These are phyloP conservation scores for Nemapogon koenigi DNA, from an alignment of 2,888 invertebrate genomes.

Conservation along the genomic window DNA sequence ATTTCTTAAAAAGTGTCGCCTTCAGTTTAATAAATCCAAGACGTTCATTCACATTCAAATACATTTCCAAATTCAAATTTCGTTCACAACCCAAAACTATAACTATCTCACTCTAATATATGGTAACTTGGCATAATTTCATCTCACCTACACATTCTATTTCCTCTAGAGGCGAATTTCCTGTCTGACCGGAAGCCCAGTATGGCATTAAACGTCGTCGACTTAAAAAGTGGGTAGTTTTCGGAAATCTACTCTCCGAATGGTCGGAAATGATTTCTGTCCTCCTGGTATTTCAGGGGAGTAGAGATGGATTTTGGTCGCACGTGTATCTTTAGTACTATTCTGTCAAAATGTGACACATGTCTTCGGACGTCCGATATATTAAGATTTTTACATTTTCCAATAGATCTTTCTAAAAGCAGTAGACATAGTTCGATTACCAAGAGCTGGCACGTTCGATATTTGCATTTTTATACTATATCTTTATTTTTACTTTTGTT, in stretches of 20 bases:
- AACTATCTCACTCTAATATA: constrained; percentile 18
- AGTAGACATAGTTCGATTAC: too few species aligned
- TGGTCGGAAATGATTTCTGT: constrained; percentile 57
- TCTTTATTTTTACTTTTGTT: too few species aligned
- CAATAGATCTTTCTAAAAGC: too few species aligned
- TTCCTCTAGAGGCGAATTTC: constrained; percentile 49
- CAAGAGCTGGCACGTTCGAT: too few species aligned
- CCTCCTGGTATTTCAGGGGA: constrained; percentile 25
- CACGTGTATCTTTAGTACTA: too few species aligned
- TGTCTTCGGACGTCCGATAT: too few species aligned
- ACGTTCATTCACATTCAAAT: constrained; percentile 3
- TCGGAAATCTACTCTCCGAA: constrained; percentile 43
- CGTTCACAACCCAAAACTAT: constrained; percentile 20
- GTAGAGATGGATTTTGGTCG: constrained; percentile 24
- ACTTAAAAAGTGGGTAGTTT: constrained; percentile 57
- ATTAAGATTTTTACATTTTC: too few species aligned
- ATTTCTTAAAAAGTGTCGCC: neutral
- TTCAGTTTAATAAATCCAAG: neutral
- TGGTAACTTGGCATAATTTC: constrained; percentile 21
- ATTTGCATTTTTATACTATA: too few species aligned
- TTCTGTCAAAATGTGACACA: too few species aligned
- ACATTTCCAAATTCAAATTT: constrained; percentile 17
- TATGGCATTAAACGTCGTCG: constrained; percentile 39
- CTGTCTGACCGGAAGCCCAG: constrained; percentile 32
- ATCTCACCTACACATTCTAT: constrained; percentile 52